Base-by-base conservation (phyloP, 2,113 vertebrate species). In the Neodontobutis hainanensis region DNA sequence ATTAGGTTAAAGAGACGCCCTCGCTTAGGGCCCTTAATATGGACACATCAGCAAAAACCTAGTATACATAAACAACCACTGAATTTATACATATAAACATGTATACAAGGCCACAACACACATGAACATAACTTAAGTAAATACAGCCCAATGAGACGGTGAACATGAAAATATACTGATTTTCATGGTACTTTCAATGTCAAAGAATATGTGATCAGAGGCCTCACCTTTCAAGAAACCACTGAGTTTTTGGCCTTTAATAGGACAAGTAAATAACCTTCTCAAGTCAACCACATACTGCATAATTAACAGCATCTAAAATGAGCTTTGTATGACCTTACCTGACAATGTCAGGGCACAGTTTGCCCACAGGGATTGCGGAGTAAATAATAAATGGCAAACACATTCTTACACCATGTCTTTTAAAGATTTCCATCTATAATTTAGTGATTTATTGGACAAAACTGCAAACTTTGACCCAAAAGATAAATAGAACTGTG, bases 221-320 rank as follows among this genome's bases (percentile, higher is more conserved):
- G 65, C 67, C 59, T 50, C 12, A 11, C 15, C 19, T 34, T 9
- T 16, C 43, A 5, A 61, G 60, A 46, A 10, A 61, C 57, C 56
- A 71, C 46, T 70, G 59, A 40, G 72, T 73, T 56, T 67, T 4
- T 62, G 72, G 60, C 62, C 65, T 81, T 82, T 60, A 49, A 55
- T 32, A 44, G 43, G 62, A 32, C 40, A 60, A 78, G 43, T 49
- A 65, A 83, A 84, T 35, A 72, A 85, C 80, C 88, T 88, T 88
- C 82, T 63, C 35, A 38, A 67, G 77, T 59, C 67, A 57, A 82
- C 83, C 81, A 69, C 83, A 80, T 87, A 46, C 70, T 88, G 85
- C 83, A 88, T 90, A 85, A 89, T 86, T 87, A 87, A 89, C 78
- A 61, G 75, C 83, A 75, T 86, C 79, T 88, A 78, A 85, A 87